Base-by-base conservation (phyloP, 2,113 vertebrate species). In the Sapayoa aenigma region DNA sequence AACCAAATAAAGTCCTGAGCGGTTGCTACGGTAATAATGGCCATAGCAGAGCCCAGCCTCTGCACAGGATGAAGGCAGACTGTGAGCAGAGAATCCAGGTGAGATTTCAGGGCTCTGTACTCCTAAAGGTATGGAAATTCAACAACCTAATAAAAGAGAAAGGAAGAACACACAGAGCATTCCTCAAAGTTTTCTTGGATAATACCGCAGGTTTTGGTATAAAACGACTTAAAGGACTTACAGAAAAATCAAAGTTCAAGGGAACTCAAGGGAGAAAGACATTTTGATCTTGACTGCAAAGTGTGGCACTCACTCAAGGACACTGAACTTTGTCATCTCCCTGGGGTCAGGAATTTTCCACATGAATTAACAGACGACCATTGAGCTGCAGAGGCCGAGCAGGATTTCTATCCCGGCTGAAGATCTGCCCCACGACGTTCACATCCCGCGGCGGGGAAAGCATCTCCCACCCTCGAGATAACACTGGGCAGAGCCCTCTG, bases 401-500 rank as follows among this genome's bases (percentile, higher is more conserved):
- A 78, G 69, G 91, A 79, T n/a, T 75, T 68, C 67, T 47, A 47
- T 78, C 58, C 94, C 35, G 1, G 58, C 81, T 91, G 91, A 94
- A 63, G 81, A 84, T 95, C 59, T 94, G 93, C 78, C 74, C 87
- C 71, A 75, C 2, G 2, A 68, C 6, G 25, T 62, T 87, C 14
- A 0, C 74, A 84, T 91, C 89, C 47, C 84, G 52, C 13, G 94
- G 84, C 89, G 78, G 84, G 93, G 87, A 95, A 93, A 94, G 81
- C 91, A 91, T 95, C 94, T 96, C 91, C 89, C 77, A 91, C 53
- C 41, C 95, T 94, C 46, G 84, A 76, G 87, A 93, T 56, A 89
- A 53, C 53, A 17, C 14, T 91, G 91, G 84, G 31, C 93, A 92
- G 91, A 89, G 62, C 66, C 44, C 27, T 56, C 74, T 89, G 74